Conservation (phyloP, 2,113 vertebrate genomes). For the Hippocampus comes region DNA sequence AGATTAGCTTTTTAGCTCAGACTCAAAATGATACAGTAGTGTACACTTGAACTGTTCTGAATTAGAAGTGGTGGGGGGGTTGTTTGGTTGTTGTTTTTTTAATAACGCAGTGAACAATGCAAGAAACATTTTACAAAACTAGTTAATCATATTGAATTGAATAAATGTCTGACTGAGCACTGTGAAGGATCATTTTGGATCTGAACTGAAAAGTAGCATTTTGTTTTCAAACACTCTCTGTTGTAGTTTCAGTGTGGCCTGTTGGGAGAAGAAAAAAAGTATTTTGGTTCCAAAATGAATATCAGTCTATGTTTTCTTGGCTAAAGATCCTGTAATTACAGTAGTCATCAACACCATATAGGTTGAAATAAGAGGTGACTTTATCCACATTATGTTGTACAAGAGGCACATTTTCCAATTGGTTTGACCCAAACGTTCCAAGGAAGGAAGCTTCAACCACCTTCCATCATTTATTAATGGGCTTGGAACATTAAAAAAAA, state of each 20-base stretch:
- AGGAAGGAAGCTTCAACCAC: background rate
- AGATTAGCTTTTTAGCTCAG: background rate
- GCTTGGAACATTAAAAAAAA: constrained; percentile 1
- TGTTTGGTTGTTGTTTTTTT: background rate
- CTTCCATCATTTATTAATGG: constrained; percentile 6
- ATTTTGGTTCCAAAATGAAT: background rate
- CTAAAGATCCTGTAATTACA: background rate
- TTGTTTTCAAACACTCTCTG: background rate
- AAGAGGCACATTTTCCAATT: background rate
- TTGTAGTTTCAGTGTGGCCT: background rate
- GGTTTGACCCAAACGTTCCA: background rate
- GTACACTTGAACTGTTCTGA: background rate
- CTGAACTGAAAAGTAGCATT: background rate
- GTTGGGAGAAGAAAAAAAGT: background rate
- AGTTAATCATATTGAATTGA: background rate
- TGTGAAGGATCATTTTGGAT: background rate
- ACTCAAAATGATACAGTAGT: background rate
- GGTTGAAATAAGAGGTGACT: background rate
- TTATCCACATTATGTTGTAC: background rate
- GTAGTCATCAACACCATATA: background rate
- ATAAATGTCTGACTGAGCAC: background rate
- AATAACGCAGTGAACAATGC: background rate
- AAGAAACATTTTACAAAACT: background rate
- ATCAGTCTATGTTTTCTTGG: background rate
- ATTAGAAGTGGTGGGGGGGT: background rate